Conservation (phyloP, 2,113 vertebrate genomes). For the Pterocles gutturalis region DNA sequence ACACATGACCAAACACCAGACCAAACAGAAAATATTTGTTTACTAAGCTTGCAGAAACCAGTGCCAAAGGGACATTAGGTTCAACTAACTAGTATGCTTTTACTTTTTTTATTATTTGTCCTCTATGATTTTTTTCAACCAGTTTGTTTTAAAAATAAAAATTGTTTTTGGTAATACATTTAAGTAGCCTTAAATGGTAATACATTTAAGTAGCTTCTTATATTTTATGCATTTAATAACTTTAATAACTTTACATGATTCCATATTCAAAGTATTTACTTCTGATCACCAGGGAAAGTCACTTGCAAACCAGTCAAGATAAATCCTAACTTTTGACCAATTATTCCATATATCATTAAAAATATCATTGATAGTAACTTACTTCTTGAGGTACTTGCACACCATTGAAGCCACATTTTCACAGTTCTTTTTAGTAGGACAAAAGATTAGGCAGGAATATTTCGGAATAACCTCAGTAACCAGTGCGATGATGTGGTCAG, state of each 20-base stretch:
- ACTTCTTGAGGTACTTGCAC: conserved; percentile 93
- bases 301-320: not conserved
- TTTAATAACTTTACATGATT: not conserved
- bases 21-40: accelerated
- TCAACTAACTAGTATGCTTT: not conserved
- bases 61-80: not conserved
- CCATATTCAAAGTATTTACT: not conserved
- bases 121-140: not conserved
- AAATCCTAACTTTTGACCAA: not conserved
- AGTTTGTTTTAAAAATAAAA: not conserved
- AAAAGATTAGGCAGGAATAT: conserved; percentile 95
- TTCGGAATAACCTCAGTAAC: conserved; percentile 93
- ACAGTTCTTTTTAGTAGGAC: conserved; percentile 97
- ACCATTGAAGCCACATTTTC: conserved; percentile 97
- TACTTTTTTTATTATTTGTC: not conserved
- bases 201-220: not conserved
- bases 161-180: not conserved
- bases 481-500: conserved; percentile 92
- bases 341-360: not conserved
- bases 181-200: not conserved
- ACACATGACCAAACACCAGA: not conserved
- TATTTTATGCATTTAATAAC: not conserved
- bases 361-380: conserved; percentile 41
- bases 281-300: not conserved
- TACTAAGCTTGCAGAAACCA: not conserved